Evolutionary conservation across 2,888 invertebrate genomes (phyloP), one percentile per base, ranked within the genome.

Genomic region (Tipula confusa): DNA sequence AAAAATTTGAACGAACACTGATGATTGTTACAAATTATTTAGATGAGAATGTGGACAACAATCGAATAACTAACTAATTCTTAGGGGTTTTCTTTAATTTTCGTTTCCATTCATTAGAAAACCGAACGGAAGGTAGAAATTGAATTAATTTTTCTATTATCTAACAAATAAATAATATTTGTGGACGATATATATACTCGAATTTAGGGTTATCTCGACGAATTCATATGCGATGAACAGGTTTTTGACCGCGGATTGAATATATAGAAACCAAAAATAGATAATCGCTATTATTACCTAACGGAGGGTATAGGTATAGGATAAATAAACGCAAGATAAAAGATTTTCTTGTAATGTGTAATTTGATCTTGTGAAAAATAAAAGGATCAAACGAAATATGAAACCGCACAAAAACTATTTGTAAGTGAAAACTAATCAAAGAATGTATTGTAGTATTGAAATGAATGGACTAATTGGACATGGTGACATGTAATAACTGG

Each of bases 211-310:
- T 64, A 9, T 1, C 24, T 24, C 9, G 24, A 18, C 2, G 5
- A n/a, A 43, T 1, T n/a, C 43, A 0, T 48, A 18, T 48, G 5
- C 9, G 64, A 64, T 3, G 24, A 64, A 64, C 64, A 24, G 24
- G 64, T 64, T 43, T n/a, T 64, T 64, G 64, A 64, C 64, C 64
- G 64, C 64, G 64, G 24, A 18, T 64, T 64, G 64, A 64, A 64
- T 64, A 64, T 64, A 64, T 24, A 64, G 6, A 43, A n/a, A n/a
- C 7, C 7, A n/a, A 64, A 18, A 48, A 64, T 18, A 64, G 64
- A 64, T 64, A n/a, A 64, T 64, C 48, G 18, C 48, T 48, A 9
- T 24, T 64, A 18, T 13, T 33, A 33, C 11, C n/a, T n/a, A n/a
- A 33, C 33, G 33, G 33, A 33, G 11, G n/a, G n/a, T n/a, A n/a